Evolutionary conservation across 2,888 invertebrate species (phyloP), one percentile per base, ranked within the genome.

Genomic region (Tachystola acroxantha): DNA sequence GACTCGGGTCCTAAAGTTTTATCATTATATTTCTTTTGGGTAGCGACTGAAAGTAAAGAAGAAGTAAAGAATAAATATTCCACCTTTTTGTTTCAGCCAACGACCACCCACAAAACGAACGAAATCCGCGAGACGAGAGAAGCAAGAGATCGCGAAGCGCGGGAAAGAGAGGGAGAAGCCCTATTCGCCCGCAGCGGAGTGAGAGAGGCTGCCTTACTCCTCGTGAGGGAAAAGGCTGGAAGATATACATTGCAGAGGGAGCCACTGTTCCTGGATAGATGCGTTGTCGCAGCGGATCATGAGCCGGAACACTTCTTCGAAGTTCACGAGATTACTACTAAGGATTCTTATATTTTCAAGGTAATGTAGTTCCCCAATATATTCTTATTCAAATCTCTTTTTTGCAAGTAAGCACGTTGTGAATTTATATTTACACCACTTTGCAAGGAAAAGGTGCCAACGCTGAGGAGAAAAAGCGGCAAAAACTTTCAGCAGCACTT

Each of bases 281-380:
- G 97, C 79, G 94, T 98, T 48, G 94, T 98, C 39, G 94, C 94
- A 36, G 93, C 95, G 35, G 97, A 97, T 73, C 93, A 94, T 40
- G 96, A 97, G 57, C 93, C 94, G 71, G 95, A 96, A 69, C 96
- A 97, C 74, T 96, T 96, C 77, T 97, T 98, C 74, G 98, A 98
- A 88, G 92, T 98, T 50, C 96, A 96, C 80, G 97, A 97, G 84
- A 91, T 96, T 49, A 92, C 95, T 48, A 94, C 95, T 42, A 96
- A 96, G 84, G 97, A 97, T 75, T 94, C 96, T 39, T 96, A 94
- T 81, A 94, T 97, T 77, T 95, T 97, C 82, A 97, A 97, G 93
- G 97, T 96, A 78, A 51, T 45, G 6, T 45, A 20, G 10, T 32
- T 20, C n/a, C n/a, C n/a, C n/a, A n/a, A n/a, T n/a, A n/a, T n/a